Percentiles rank a stretch among this genome's conserved stretches.
Evolutionary conservation across 2,113 vertebrate genomes (phyloP).

Genomic region (Scophthalmus maximus): DNA sequence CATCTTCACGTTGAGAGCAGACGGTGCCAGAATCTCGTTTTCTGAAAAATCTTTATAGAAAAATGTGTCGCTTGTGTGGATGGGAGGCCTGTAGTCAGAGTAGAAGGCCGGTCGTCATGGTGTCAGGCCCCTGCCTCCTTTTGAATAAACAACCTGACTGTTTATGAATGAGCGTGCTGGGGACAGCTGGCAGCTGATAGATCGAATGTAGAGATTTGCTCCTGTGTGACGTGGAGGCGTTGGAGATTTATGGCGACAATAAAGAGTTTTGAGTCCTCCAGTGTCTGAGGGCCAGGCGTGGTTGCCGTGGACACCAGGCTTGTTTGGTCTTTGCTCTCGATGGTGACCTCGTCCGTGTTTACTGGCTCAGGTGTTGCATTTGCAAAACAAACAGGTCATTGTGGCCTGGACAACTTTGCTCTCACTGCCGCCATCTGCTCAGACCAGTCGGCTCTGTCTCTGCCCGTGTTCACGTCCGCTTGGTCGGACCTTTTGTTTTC

Average conservation of each 20-base stretch:
- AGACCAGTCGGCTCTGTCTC: slow-evolving; percentile 12
- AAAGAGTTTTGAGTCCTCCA: neutral
- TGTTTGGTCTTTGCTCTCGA: slow-evolving; percentile 51
- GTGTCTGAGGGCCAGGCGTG: neutral
- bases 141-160: slow-evolving; percentile 70
- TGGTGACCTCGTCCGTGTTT: slow-evolving; percentile 46
- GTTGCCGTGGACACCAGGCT: neutral
- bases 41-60: slow-evolving; percentile 2
- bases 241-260: slow-evolving; percentile 11
- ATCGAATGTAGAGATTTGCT: slow-evolving; percentile 10
- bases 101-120: slow-evolving; percentile 69
- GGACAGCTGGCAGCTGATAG: slow-evolving; percentile 56
- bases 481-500: neutral
- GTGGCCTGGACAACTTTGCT: slow-evolving; percentile 54
- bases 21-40: slow-evolving; percentile 16
- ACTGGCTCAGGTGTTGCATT: slow-evolving; percentile 70
- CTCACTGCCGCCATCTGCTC: slow-evolving; percentile 63
- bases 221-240: neutral
- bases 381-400: slow-evolving; percentile 70
- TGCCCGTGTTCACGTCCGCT: slow-evolving; percentile 35
- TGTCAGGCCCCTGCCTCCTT: slow-evolving; percentile 59
- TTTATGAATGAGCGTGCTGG: slow-evolving; percentile 60
- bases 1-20: neutral
- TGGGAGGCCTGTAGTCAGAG: slow-evolving; percentile 51
- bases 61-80: slow-evolving; percentile 49